A percentile compares a stretch with the other conserved stretches of the same genome.
Evolutionary conservation across 2,797 vertebrate species (phyloP).

Genomic region (Helicolenus hilgendorfi): DNA sequence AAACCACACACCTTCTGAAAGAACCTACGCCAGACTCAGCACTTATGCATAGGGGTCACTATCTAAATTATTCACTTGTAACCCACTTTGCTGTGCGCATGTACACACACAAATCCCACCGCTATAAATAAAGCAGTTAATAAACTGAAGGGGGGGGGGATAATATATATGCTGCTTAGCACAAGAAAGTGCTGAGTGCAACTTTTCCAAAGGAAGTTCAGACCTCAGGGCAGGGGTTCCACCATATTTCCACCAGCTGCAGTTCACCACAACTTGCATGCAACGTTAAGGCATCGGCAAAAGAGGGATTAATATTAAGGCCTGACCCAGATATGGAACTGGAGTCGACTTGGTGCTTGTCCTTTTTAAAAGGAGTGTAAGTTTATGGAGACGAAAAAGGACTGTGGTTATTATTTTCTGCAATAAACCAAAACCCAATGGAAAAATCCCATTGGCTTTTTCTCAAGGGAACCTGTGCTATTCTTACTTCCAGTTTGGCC

Average conservation of each 20-base stretch:
- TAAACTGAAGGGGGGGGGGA: neutral
- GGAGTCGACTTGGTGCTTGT: slow-evolving; percentile 1
- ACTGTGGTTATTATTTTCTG: slow-evolving; percentile 18
- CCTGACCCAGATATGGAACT: slow-evolving; percentile 44
- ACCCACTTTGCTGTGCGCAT: slow-evolving; percentile 42
- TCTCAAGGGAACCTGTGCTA: no score
- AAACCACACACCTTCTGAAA: slow-evolving; percentile 7
- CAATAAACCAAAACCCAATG: no score
- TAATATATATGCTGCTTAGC: neutral
- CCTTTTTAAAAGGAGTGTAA: slow-evolving; percentile 1
- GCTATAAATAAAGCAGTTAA: slow-evolving; percentile 31
- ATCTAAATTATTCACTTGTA: slow-evolving; percentile 67
- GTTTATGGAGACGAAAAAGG: slow-evolving; percentile 16
- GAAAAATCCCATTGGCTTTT: no score
- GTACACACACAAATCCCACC: neutral
- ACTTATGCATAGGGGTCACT: slow-evolving; percentile 23
- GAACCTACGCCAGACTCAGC: slow-evolving; percentile 40
- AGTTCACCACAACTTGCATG: neutral
- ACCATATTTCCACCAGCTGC: slow-evolving; percentile 12
- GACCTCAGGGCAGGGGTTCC: neutral
- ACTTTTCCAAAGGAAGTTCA: slow-evolving; percentile 23
- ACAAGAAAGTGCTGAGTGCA: slow-evolving; percentile 21
- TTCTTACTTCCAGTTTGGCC: no score
- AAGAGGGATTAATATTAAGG: slow-evolving; percentile 31
- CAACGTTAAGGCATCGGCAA: neutral